phyloP scores from a whole-genome alignment of 2,888 invertebrate species.

The Hoplodrina blanda region DNA sequence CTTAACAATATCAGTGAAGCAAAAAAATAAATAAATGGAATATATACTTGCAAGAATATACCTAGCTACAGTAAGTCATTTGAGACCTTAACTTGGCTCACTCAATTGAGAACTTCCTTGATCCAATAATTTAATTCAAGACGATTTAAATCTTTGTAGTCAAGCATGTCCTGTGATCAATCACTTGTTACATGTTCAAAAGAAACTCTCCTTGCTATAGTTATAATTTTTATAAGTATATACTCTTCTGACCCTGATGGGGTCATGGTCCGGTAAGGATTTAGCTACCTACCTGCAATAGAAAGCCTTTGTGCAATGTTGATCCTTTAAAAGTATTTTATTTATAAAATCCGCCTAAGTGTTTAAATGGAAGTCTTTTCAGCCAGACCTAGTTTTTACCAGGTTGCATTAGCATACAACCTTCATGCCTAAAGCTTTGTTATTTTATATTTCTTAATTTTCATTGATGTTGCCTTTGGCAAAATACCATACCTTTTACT shows the following conservation, averaged over 20 bases:
- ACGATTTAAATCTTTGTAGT: not conserved
- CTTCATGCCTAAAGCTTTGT: not conserved
- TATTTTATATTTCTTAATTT: not conserved
- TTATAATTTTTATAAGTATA: not conserved
- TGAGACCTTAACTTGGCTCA: not conserved
- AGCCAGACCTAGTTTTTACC: not conserved
- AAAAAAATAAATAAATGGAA: too few relatives aligned
- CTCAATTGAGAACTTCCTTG: conserved; percentile 47
- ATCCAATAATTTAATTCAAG: not conserved
- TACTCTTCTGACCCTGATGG: too few relatives aligned
- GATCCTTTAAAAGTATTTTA: not conserved
- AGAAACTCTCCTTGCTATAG: not conserved
- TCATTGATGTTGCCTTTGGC: not conserved
- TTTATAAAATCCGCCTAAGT: not conserved
- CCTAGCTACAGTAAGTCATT: not conserved
- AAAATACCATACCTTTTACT: not conserved
- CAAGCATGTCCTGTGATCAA: conserved; percentile 17
- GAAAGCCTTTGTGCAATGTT: not conserved
- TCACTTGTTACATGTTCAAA: conserved; percentile 18
- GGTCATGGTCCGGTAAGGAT: too few relatives aligned
- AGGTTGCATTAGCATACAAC: not conserved
- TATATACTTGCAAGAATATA: not conserved
- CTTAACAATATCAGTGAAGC: not conserved
- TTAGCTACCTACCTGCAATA: not conserved
- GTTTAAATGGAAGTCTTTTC: not conserved